Conservation (phyloP, 2,888 invertebrate genomes). For the Drosophila pegasa region DNA sequence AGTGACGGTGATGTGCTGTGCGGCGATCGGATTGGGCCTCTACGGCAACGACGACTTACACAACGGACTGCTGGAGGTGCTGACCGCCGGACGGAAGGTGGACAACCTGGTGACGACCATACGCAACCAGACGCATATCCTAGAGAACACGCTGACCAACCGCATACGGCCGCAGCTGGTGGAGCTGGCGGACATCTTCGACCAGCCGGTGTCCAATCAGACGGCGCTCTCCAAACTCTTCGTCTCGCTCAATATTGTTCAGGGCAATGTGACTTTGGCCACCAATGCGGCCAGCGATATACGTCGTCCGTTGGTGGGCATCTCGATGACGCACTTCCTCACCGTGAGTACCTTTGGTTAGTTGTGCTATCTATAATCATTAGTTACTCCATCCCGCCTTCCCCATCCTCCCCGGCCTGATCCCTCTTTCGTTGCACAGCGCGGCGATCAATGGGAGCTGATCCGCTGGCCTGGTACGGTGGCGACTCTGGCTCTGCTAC, state of each 20-base stretch:
- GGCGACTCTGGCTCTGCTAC: slow-evolving; percentile 93
- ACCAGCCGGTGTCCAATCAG: slow-evolving; percentile 91
- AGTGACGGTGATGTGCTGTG: slow-evolving; percentile 94
- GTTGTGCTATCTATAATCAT: slow-evolving; percentile 1
- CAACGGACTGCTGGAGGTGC: slow-evolving; percentile 93
- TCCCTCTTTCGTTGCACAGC: slow-evolving; percentile 84
- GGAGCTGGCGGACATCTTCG: slow-evolving; percentile 91
- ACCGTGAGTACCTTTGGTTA: slow-evolving; percentile 73
- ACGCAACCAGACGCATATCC: slow-evolving; percentile 92
- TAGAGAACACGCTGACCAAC: slow-evolving; percentile 90
- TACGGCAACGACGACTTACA: slow-evolving; percentile 98
- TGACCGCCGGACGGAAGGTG: slow-evolving; percentile 92
- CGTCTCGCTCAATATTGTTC: slow-evolving; percentile 89
- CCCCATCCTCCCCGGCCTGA: not conserved
- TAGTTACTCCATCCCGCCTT: slow-evolving; percentile 1
- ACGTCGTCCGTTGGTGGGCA: slow-evolving; percentile 89
- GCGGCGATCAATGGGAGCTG: slow-evolving; percentile 90
- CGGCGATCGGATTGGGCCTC: slow-evolving; percentile 94
- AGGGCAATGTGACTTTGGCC: slow-evolving; percentile 91
- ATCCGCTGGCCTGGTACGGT: slow-evolving; percentile 95
- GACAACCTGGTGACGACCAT: slow-evolving; percentile 92
- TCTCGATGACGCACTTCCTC: slow-evolving; percentile 88
- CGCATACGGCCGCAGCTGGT: slow-evolving; percentile 90
- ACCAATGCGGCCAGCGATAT: slow-evolving; percentile 92
- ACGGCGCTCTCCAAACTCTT: slow-evolving; percentile 90